These are phyloP conservation scores for Panagrolaimus sp. DNA, from an alignment of 1,140 invertebrate species.

Conservation along the genomic window DNA sequence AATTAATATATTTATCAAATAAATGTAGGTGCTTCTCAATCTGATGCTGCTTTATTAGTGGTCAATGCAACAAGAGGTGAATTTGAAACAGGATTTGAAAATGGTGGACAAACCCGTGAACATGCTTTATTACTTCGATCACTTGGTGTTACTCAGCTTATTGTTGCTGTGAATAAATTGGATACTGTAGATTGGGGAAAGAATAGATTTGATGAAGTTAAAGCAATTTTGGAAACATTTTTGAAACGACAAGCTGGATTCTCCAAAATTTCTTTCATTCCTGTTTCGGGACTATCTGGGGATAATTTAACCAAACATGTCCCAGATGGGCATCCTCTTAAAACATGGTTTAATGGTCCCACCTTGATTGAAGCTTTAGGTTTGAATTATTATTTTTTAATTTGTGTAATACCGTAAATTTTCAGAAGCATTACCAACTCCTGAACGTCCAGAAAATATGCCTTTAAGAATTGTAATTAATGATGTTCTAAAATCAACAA, in stretches of 20 bases:
- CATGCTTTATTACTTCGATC: slow-evolving; percentile 88
- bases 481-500: slow-evolving; percentile 88
- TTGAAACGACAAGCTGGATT: slow-evolving; percentile 76
- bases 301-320: slow-evolving; percentile 80
- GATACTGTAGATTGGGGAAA: slow-evolving; percentile 63
- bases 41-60: slow-evolving; percentile 89
- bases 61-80: slow-evolving; percentile 88
- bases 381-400: slow-evolving; percentile 52
- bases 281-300: slow-evolving; percentile 86
- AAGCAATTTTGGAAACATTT: slow-evolving; percentile 76
- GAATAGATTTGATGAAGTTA: slow-evolving; percentile 79
- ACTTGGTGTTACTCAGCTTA: slow-evolving; percentile 80
- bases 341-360: slow-evolving; percentile 79
- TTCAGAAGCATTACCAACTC: slow-evolving; percentile 68
- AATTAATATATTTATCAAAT: slow-evolving; percentile 10
- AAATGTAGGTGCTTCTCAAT: slow-evolving; percentile 77
- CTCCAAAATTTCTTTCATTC: slow-evolving; percentile 78
- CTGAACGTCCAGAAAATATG: slow-evolving; percentile 73
- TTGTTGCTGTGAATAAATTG: slow-evolving; percentile 65
- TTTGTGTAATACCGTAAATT: slow-evolving; percentile 53
- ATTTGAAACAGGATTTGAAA: slow-evolving; percentile 96
- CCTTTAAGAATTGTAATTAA: slow-evolving; percentile 84
- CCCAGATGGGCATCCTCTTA: slow-evolving; percentile 68
- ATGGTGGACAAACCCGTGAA: slow-evolving; percentile 92
- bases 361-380: slow-evolving; percentile 76